Evolutionary conservation across 2,113 vertebrate species (phyloP), one percentile per base, ranked within the genome.

Genomic region (Oryzias melastigma): DNA sequence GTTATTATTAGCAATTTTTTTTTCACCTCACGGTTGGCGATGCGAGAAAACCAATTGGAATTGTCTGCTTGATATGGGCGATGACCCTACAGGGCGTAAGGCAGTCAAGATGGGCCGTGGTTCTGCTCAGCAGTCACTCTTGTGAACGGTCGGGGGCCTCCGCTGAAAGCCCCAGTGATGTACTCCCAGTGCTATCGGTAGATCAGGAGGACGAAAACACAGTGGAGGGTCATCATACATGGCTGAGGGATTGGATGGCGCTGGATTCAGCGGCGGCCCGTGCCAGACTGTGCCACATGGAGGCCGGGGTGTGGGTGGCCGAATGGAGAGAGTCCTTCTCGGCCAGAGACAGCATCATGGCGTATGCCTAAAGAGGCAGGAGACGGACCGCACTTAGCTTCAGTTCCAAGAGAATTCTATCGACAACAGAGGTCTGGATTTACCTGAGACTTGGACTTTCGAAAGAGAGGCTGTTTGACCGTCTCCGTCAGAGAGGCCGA

Each of bases 371-470:
- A 10, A 22, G 0, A 6, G 74, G 54, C 65, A 76, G 27, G 13
- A 62, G 19, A 56, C 1, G 3, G 8, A 45, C 29, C 4, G 19
- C 0, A 22, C 15, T 57, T 53, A 54, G 8, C 20, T 46, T 45
- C 2, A 52, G 53, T 19, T 13, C 17, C 20, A 16, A 56, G n/a
- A 7, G 5, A 14, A 10, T 2, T 52, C 1, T 13, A n/a, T 0
- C 52, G 46, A 35, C 35, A n/a, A 1, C 35, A 1, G 10, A 35
- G 35, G 35, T 35, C 3, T 12, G 8, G 35, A 61, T 27, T 56
- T 93, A 98, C 97, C 96, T 99, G 97, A 88, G 97, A 98, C 88
- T 99, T 99, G 58, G 96, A 98, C 90, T 99, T 97, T 88, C 95
- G 95, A 91, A 96, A 98, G 77, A 99, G 91, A 0, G 96, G 95